Evolutionary conservation across 2,113 vertebrate species (phyloP).

Genomic region (Leptocoma aspasia): DNA sequence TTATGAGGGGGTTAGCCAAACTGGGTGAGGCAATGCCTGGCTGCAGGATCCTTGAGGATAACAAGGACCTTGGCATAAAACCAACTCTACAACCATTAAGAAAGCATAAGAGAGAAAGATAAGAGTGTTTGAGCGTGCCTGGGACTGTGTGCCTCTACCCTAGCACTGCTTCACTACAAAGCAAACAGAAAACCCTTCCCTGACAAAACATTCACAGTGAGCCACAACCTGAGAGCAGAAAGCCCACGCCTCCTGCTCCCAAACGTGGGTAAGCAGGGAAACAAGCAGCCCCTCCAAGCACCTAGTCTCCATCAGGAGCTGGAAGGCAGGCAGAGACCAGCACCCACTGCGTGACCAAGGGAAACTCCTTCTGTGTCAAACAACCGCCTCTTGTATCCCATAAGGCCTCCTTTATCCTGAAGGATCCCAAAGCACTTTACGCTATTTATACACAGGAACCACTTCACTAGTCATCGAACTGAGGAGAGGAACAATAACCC

Average conservation of each 20-base stretch:
- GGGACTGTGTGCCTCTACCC: not conserved
- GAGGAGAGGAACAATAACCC: not conserved
- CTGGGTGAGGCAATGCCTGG: not conserved
- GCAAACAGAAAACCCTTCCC: not conserved
- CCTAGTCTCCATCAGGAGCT: not conserved
- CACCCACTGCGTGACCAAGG: not conserved
- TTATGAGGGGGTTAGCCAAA: not conserved
- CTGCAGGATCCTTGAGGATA: not conserved
- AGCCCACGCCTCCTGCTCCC: not conserved
- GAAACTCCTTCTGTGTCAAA: not conserved
- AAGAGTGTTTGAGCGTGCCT: rapidly evolving
- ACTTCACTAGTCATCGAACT: slow-evolving; percentile 43
- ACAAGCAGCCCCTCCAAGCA: not conserved
- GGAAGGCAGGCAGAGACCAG: not conserved
- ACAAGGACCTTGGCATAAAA: not conserved
- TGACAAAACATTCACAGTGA: not conserved
- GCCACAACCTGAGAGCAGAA: not conserved
- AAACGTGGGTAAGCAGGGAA: not conserved
- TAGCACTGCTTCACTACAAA: not conserved
- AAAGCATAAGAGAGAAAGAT: not conserved
- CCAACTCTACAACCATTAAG: not conserved
- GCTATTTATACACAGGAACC: slow-evolving; percentile 57
- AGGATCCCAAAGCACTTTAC: slow-evolving; percentile 7
- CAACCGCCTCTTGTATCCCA: slow-evolving; percentile 29
- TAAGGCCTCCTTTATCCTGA: slow-evolving; percentile 55